Evolutionary conservation across 2,888 invertebrate species (phyloP).

Genomic region (Scaptomyza parva): DNA sequence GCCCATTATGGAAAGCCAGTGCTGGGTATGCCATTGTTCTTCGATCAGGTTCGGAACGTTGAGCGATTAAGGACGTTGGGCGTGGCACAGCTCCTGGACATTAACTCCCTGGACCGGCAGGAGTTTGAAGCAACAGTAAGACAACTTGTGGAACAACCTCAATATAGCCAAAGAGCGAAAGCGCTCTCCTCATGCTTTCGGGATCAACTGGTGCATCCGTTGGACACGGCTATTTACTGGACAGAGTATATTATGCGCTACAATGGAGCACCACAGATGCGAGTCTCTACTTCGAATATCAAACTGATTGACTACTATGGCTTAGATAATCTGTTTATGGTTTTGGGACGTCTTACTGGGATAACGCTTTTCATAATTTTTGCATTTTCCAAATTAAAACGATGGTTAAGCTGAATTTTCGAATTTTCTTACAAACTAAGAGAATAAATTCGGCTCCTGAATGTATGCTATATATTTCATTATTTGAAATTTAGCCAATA

Average conservation of each 20-base stretch:
- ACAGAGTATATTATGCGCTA: conserved; percentile 79
- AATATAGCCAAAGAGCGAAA: conserved; percentile 45
- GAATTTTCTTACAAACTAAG: neutral
- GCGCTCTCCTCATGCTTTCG: conserved; percentile 69
- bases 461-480: neutral
- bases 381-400: neutral
- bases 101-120: conserved; percentile 74
- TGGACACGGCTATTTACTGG: conserved; percentile 80
- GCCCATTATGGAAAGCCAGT: conserved; percentile 85
- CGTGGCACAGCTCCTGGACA: conserved; percentile 77
- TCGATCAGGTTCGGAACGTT: conserved; percentile 85
- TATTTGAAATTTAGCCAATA: neutral
- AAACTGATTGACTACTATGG: conserved; percentile 71
- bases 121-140: conserved; percentile 61
- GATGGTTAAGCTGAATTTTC: neutral
- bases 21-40: conserved; percentile 85
- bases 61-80: conserved; percentile 71
- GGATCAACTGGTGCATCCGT: conserved; percentile 78
- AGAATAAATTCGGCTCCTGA: neutral
- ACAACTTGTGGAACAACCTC: conserved; percentile 51
- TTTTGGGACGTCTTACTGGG: conserved; percentile 38
- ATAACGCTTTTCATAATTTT: neutral
- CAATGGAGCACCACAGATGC: conserved; percentile 82
- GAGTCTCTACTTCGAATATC: conserved; percentile 71
- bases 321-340: conserved; percentile 64